Evolutionary conservation across 2,888 invertebrate genomes (phyloP).

Genomic region (Mesochorus sp.): DNA sequence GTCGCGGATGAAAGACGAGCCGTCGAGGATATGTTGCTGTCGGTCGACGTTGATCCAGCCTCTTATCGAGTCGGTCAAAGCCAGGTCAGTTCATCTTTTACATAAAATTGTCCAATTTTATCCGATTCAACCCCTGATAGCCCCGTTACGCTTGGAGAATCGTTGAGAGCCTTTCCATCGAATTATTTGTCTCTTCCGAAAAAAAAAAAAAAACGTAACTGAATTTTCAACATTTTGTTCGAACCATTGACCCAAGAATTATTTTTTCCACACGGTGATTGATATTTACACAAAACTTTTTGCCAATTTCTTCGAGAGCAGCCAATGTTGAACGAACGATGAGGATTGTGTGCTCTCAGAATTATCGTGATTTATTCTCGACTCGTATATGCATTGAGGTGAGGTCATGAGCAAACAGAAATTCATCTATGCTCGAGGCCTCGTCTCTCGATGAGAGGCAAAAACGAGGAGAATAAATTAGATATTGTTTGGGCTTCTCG

Average conservation of each 20-base stretch:
- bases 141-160: slow-evolving; percentile 44
- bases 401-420: not conserved
- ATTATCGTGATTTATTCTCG: not conserved
- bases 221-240: too few species aligned
- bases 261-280: too few species aligned
- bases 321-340: too few species aligned
- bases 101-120: not conserved
- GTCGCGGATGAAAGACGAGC: slow-evolving; percentile 85
- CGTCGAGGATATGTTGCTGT: slow-evolving; percentile 92
- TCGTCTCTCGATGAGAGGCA: not conserved
- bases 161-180: too few species aligned
- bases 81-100: slow-evolving; percentile 87
- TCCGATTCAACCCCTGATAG: too few species aligned
- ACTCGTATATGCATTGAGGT: not conserved
- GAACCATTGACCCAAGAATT: too few species aligned
- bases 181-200: too few species aligned
- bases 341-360: too few species aligned
- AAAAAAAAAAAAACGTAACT: too few species aligned
- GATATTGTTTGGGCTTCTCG: slow-evolving; percentile 20
- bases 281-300: too few species aligned
- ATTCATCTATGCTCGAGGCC: not conserved
- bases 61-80: slow-evolving; percentile 95
- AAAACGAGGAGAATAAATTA: slow-evolving; percentile 5
- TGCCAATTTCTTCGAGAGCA: too few species aligned
- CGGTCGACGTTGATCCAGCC: slow-evolving; percentile 92